A percentile compares a stretch with the other conserved stretches of the same genome.
Conservation (phyloP, 2,113 vertebrate genomes). For the Myocastor coypus region DNA sequence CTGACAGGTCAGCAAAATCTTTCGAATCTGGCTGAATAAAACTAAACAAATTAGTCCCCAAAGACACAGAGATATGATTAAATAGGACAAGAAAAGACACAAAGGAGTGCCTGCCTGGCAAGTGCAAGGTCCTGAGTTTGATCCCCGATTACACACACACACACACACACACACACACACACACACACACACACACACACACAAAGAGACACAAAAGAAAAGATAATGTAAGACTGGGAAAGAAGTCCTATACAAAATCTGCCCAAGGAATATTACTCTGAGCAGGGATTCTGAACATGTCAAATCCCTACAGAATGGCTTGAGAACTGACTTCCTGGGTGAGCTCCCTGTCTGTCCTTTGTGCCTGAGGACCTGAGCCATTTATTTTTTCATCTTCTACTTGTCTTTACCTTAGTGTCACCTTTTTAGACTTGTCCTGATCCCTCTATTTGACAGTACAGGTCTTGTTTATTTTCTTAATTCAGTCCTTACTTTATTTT, state of each 20-base stretch:
- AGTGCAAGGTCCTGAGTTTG: too few species aligned
- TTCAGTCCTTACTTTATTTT: background rate
- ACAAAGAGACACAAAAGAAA: too few species aligned
- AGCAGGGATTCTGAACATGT: background rate
- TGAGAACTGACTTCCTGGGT: background rate
- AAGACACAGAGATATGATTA: background rate
- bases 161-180: too few species aligned
- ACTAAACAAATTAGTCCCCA: background rate
- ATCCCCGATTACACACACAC: too few species aligned
- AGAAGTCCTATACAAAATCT: background rate
- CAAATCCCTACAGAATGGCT: background rate
- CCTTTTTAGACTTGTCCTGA: background rate
- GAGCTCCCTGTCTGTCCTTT: background rate
- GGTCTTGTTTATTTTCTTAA: background rate
- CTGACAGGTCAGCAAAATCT: background rate
- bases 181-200: too few species aligned
- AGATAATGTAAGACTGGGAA: background rate
- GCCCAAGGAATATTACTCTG: background rate
- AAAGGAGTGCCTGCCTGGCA: too few species aligned
- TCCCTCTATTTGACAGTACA: background rate
- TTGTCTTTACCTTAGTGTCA: background rate
- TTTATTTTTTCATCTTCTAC: background rate
- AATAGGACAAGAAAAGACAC: background rate
- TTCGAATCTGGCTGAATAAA: background rate
- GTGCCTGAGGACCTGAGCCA: background rate